Evolutionary conservation across 2,888 invertebrate genomes (phyloP), one percentile per base, ranked within the genome.

Genomic region (Erebia aethiops): DNA sequence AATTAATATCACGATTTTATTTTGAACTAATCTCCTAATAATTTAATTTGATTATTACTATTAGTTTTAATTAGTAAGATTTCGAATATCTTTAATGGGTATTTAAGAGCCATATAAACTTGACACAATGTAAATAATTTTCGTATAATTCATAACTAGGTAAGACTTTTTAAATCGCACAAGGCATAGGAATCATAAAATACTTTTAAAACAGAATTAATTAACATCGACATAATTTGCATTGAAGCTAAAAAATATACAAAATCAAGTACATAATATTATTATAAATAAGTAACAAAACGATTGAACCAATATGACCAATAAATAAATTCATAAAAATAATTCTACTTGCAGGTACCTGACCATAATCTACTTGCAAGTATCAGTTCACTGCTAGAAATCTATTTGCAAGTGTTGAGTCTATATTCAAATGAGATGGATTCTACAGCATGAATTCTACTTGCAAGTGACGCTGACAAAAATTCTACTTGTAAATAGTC

Each of bases 1-100:
- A 54, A 54, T 56, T 73, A 73, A 60, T 71, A 73, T 73, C 68
- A 73, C 73, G 67, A 60, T 62, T 72, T 70, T 18, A 63, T 51
- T 66, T 57, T 46, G 67, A 60, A 67, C 69, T 51, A 65, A 70
- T 65, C 61, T 71, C 51, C 69, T 69, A 69, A 61, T 64, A 43
- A 64, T 71, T 43, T 41, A 43, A n/a, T 49, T 63, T 49, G 5
- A n/a, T n/a, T 9, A 49, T 21, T 60, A 16, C 41, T 56, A 21
- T 56, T 56, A 56, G 11, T 21, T 21, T 21, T 21, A 49, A 1
- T 49, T n/a, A 35, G 5, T 35, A 35, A 5, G 35, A 35, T 35
- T 46, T 46, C 46, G 46, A 46, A 46, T 13, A 13, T 46, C 1
- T 46, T 46, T 46, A 46, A 46, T 13, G 11, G 46, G 46, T 46